These are phyloP conservation scores for Grantiella picta DNA, from an alignment of 2,113 vertebrate species.

Conservation along the genomic window DNA sequence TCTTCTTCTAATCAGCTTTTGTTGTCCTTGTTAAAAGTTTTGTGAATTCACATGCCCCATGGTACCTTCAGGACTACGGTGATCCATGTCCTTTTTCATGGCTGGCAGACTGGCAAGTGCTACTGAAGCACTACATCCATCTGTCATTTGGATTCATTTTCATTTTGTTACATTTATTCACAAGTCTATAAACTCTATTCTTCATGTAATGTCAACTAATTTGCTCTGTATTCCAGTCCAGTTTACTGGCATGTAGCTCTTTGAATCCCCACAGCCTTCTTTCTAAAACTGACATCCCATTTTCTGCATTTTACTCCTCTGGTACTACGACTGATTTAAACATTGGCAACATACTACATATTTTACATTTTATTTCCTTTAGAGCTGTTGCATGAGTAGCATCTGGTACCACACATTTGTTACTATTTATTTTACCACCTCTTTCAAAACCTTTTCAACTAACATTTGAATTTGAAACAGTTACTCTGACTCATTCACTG, in stretches of 20 bases:
- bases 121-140: not conserved
- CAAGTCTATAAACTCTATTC: not conserved
- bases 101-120: not conserved
- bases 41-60: not conserved
- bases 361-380: not conserved
- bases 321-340: not conserved
- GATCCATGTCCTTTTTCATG: not conserved
- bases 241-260: not conserved
- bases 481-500: slow-evolving; percentile 30
- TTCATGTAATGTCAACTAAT: not conserved
- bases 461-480: slow-evolving; percentile 31
- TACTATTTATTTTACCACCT: slow-evolving; percentile 54
- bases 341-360: not conserved
- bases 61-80: not conserved
- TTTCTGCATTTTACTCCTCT: not conserved
- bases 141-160: not conserved
- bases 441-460: slow-evolving; percentile 35
- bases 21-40: not conserved
- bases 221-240: not conserved
- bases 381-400: slow-evolving; percentile 1
- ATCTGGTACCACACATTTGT: slow-evolving; percentile 33
- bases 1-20: not conserved
- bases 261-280: not conserved
- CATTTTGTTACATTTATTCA: not conserved
- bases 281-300: not conserved